Conservation (phyloP, 2,797 vertebrate species). For the Enteromius fasciolatus region DNA sequence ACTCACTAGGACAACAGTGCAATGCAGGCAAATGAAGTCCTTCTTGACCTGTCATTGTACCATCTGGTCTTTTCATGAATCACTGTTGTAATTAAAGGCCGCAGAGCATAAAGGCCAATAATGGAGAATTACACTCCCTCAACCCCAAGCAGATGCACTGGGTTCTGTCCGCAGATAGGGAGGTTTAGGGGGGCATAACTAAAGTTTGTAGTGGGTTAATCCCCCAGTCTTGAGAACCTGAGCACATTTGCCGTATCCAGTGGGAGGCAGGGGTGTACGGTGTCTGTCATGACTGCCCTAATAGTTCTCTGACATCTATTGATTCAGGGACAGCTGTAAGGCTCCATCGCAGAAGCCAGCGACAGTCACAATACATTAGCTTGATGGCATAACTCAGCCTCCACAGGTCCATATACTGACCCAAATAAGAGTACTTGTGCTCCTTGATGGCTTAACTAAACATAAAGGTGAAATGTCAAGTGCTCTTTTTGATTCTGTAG, state of each 20-base stretch:
- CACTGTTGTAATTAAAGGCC: slow-evolving; percentile 87
- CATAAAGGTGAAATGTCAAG: slow-evolving; percentile 3
- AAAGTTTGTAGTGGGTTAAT: slow-evolving; percentile 77
- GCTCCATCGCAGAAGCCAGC: slow-evolving; percentile 88
- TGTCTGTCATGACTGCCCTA: slow-evolving; percentile 86
- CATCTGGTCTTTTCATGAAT: slow-evolving; percentile 77
- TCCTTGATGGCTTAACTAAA: slow-evolving; percentile 23
- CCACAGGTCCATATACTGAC: slow-evolving; percentile 66
- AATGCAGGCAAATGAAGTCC: slow-evolving; percentile 69
- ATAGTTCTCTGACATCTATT: slow-evolving; percentile 93
- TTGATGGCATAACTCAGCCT: slow-evolving; percentile 85
- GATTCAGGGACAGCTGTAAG: slow-evolving; percentile 92
- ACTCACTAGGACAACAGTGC: slow-evolving; percentile 14
- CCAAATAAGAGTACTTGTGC: slow-evolving; percentile 30
- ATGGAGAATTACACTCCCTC: slow-evolving; percentile 88
- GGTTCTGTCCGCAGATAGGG: slow-evolving; percentile 72
- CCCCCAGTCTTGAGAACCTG: slow-evolving; percentile 76
- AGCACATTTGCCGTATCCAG: slow-evolving; percentile 75
- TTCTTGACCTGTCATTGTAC: slow-evolving; percentile 74
- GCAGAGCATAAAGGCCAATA: slow-evolving; percentile 98
- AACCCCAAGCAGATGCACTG: slow-evolving; percentile 95
- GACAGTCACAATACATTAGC: slow-evolving; percentile 90
- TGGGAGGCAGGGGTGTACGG: slow-evolving; percentile 76
- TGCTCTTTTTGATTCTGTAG: background rate
- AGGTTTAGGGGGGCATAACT: slow-evolving; percentile 50